These are phyloP conservation scores for Labeo rohita DNA, from an alignment of 2,113 vertebrate species.

Conservation along the genomic window DNA sequence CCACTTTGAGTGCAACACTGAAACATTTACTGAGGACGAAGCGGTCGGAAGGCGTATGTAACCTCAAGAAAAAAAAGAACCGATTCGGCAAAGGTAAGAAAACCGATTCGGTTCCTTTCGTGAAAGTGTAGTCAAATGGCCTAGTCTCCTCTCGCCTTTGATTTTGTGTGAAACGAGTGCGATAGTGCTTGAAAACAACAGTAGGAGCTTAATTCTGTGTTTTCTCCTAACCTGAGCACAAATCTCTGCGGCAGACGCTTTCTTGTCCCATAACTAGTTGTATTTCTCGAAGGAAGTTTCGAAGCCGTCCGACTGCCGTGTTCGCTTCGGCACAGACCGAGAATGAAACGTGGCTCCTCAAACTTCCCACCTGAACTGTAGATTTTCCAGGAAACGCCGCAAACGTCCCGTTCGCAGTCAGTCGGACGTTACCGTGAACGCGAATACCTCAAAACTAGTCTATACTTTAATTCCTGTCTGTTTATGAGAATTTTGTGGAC, in stretches of 20 bases:
- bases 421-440: neutral
- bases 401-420: neutral
- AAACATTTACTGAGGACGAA: slow-evolving; percentile 45
- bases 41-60: slow-evolving; percentile 71
- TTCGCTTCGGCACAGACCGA: neutral
- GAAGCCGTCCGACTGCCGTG: neutral
- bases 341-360: slow-evolving; percentile 51
- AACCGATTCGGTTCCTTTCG: neutral
- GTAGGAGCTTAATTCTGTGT: neutral
- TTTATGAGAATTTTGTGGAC: neutral
- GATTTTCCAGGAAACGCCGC: neutral
- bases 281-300: slow-evolving; percentile 1
- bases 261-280: neutral
- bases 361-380: slow-evolving; percentile 38
- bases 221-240: neutral
- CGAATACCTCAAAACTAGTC: neutral
- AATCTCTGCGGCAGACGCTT: neutral
- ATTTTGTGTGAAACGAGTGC: slow-evolving; percentile 1
- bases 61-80: slow-evolving; percentile 54
- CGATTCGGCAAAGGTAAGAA: slow-evolving; percentile 57
- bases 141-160: slow-evolving; percentile 21
- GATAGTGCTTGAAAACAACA: neutral
- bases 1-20: slow-evolving; percentile 44
- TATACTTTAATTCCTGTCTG: neutral
- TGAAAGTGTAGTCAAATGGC: slow-evolving; percentile 10